Evolutionary conservation across 1,140 invertebrate species (phyloP), one percentile per base, ranked within the genome.

Genomic region (Acyrthosiphon pisum): DNA sequence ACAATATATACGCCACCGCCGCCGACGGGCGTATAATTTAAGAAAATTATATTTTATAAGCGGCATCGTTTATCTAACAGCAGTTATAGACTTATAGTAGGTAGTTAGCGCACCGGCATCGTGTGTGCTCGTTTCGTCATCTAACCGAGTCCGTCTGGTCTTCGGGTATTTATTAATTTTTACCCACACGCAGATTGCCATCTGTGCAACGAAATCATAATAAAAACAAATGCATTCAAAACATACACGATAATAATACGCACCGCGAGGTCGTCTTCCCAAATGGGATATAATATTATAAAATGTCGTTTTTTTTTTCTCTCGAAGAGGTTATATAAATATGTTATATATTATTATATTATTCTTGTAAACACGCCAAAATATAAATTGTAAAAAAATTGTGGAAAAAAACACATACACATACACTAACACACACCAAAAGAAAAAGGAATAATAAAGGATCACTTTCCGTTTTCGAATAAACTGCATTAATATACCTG

Each of bases 141-240:
- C n/a, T n/a, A 76, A n/a, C n/a, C 60, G 14, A 76, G n/a, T 76
- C 30, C 60, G 60, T 76, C 60, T 76, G 30, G 60, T 76, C 60
- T 76, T n/a, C n/a, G 60, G 30, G 60, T 76, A 76, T 86, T 86
- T 86, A 41, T 41, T 86, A 86, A 86, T 86, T 86, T 86, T 44
- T 86, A 86, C 83, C 83, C 37, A 86, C 83, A 44, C 83, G 83
- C 83, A 86, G 83, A 86, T 86, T 86, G 83, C 83, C 83, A 86
- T 86, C 83, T 86, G 83, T 86, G 83, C 37, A 86, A 86, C 23
- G 37, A 86, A 86, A 86, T 86, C 83, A 86, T 86, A 86, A 86
- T 86, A 86, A 86, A 86, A 44, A 44, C 83, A 86, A 86, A 44
- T 44, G 83, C 37, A 86, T 86, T 44, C 37, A 76, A 76, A 76